Base-by-base conservation (phyloP, 2,113 vertebrate genomes). In the Chunga burmeisteri region DNA sequence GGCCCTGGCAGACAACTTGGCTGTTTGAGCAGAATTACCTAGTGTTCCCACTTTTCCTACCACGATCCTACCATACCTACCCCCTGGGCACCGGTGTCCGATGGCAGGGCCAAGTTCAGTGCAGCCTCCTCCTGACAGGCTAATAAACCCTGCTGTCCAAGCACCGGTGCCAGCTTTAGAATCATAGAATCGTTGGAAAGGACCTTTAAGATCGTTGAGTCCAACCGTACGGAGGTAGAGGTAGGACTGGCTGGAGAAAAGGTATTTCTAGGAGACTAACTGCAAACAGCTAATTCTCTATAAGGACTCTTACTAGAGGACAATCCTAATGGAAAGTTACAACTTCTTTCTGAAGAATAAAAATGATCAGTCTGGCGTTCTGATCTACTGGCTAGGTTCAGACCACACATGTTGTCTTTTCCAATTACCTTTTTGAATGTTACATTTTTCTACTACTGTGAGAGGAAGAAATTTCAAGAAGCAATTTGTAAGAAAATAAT, bases 11-110 rank as follows among this genome's bases (percentile, higher is more conserved):
- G 90, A 87, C 80, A 61, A 34, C 72, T 78, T 89, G 81, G 83
- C 86, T 94, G 83, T 95, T 94, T 96, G 91, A 91, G 50, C 63
- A 94, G 91, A 93, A 86, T 94, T 96, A 95, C 77, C 91, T 91
- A 86, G 89, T 74, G 89, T 90, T 93, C 83, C 95, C 77, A 67
- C 81, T 97, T 97, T 86, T 92, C 95, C 81, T 89, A 46, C 56
- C 86, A 65, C 72, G 3, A 4, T 78, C 81, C 83, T 84, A 21
- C 91, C 89, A 79, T 86, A 23, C 81, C 68, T 93, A 7, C 56
- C 90, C 56, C n/a, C 46, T 30, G 47, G 59, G 50, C 71, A 34
- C 50, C 30, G 52, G 67, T 87, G 22, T 93, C 86, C 10, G 9
- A 81, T 88, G 82, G 62, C 95, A 74, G 92, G 72, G 63, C 63